Percentiles rank a stretch among this genome's conserved stretches.
Conservation (phyloP, 2,888 invertebrate genomes). For the Drosophila nr. fundita region DNA sequence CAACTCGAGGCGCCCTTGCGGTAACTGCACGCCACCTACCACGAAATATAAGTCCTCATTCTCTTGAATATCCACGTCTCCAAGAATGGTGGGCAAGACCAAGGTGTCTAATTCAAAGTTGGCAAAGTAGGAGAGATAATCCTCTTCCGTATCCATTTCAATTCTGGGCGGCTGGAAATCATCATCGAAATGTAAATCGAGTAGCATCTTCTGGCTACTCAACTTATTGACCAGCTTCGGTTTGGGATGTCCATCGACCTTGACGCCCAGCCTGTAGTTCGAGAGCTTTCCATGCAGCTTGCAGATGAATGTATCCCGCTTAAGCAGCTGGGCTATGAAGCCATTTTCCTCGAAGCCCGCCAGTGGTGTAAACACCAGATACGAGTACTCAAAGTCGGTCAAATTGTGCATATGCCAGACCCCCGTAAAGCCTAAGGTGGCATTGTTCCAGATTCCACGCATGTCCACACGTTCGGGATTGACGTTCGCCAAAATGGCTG, state of each 20-base stretch:
- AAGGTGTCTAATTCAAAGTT: constrained; percentile 87
- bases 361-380: constrained; percentile 91
- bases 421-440: constrained; percentile 91
- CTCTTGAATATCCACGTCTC: constrained; percentile 86
- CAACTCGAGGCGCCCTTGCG: constrained; percentile 86
- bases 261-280: constrained; percentile 87
- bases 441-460: constrained; percentile 90
- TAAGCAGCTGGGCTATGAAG: constrained; percentile 88
- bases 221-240: constrained; percentile 82
- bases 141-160: constrained; percentile 83
- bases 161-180: constrained; percentile 82
- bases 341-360: constrained; percentile 92
- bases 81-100: constrained; percentile 87
- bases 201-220: constrained; percentile 74
- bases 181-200: constrained; percentile 83
- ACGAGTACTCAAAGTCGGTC: constrained; percentile 91
- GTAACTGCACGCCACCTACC: constrained; percentile 86
- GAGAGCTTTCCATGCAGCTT: constrained; percentile 90
- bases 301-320: constrained; percentile 88
- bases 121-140: constrained; percentile 86
- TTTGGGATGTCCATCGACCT: constrained; percentile 82
- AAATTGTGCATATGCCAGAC: constrained; percentile 88
- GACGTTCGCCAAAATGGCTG: constrained; percentile 89
- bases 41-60: constrained; percentile 85
- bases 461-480: constrained; percentile 90